These are phyloP conservation scores for Oreochromis aureus DNA, from an alignment of 2,113 vertebrate species.

Conservation along the genomic window DNA sequence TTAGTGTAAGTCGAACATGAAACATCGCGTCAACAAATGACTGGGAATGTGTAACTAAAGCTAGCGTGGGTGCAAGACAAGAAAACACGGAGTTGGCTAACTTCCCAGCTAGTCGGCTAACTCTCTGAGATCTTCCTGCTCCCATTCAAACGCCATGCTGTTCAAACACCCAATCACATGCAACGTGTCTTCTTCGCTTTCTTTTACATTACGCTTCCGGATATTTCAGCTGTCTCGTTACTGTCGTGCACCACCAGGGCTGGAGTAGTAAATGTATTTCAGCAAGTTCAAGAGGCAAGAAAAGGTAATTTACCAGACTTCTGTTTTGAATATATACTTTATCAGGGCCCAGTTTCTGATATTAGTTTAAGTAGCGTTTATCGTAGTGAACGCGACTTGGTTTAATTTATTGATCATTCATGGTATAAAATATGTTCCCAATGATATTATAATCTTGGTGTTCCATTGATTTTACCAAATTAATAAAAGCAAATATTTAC, in stretches of 20 bases:
- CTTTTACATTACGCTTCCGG: background rate
- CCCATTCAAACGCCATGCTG: constrained; percentile 41
- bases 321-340: background rate
- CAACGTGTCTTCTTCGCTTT: background rate
- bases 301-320: background rate
- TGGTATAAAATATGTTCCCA: background rate
- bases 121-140: constrained; percentile 2
- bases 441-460: background rate
- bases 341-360: background rate
- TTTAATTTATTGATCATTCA: background rate
- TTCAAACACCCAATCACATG: constrained; percentile 16
- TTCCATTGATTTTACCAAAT: background rate
- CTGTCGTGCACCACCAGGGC: background rate
- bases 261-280: background rate
- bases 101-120: background rate
- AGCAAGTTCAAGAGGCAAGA: background rate
- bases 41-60: background rate
- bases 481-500: background rate
- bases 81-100: background rate
- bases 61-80: background rate
- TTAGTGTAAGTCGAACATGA: background rate
- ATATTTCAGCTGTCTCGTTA: background rate
- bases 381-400: background rate
- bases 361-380: background rate
- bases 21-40: background rate